These are phyloP conservation scores for Hucho hucho DNA, from an alignment of 2,113 vertebrate genomes.

Conservation along the genomic window DNA sequence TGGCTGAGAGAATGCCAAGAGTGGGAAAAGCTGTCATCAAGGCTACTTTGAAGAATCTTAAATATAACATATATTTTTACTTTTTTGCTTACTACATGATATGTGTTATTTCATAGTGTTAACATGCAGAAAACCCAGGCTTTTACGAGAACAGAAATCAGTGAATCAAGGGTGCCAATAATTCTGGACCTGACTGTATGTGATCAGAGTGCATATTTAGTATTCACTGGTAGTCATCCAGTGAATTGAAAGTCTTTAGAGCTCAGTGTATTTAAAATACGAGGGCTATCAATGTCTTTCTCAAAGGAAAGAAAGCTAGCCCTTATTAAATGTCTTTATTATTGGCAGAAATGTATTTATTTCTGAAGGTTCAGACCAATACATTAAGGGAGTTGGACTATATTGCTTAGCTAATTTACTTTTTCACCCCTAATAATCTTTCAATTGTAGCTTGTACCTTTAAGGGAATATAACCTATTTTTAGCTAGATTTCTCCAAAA, in stretches of 20 bases:
- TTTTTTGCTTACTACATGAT: too few species aligned
- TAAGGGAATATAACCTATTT: neutral
- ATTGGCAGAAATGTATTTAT: neutral
- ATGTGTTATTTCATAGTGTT: too few species aligned
- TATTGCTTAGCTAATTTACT: constrained; percentile 3
- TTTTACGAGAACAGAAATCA: too few species aligned
- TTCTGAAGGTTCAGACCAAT: constrained; percentile 6
- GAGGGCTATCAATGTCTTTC: neutral
- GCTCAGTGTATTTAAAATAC: neutral
- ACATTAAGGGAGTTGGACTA: neutral
- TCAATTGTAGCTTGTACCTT: constrained; percentile 19
- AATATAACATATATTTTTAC: too few species aligned
- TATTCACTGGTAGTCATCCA: neutral
- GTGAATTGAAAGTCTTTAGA: neutral
- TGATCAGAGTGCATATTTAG: neutral
- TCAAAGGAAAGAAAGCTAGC: neutral
- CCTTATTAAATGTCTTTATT: neutral
- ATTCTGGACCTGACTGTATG: neutral
- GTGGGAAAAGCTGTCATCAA: too few species aligned
- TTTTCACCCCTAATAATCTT: constrained; percentile 10
- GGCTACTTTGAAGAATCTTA: too few species aligned
- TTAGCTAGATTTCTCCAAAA: neutral
- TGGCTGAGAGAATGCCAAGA: too few species aligned
- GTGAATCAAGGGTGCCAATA: neutral
- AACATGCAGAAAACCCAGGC: too few species aligned